These are phyloP conservation scores for Mechanitis messenoides DNA, from an alignment of 2,888 invertebrate species.

Conservation along the genomic window DNA sequence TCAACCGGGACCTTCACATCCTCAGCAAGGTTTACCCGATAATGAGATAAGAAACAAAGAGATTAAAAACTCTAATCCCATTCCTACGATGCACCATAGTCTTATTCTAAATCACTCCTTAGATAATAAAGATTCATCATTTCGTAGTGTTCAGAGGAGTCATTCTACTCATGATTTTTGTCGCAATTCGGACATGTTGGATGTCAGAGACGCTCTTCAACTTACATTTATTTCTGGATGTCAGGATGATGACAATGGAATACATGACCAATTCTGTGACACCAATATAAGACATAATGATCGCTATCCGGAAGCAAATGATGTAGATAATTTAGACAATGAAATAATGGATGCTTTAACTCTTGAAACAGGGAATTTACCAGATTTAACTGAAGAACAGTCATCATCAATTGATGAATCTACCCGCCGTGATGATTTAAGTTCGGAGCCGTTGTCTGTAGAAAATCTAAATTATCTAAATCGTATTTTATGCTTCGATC, in stretches of 20 bases:
- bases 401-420: constrained; percentile 63
- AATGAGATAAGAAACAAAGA: constrained; percentile 24
- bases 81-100: constrained; percentile 47
- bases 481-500: constrained; percentile 48
- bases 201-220: constrained; percentile 32
- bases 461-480: constrained; percentile 59
- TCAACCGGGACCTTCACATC: constrained; percentile 24
- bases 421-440: constrained; percentile 56
- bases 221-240: constrained; percentile 37
- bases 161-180: constrained; percentile 49
- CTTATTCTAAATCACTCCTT: constrained; percentile 38
- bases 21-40: constrained; percentile 16
- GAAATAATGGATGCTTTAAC: constrained; percentile 62
- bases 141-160: constrained; percentile 44
- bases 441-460: constrained; percentile 45
- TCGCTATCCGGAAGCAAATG: constrained; percentile 60
- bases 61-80: constrained; percentile 19
- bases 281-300: constrained; percentile 68
- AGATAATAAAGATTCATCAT: constrained; percentile 44
- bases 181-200: constrained; percentile 24
- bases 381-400: constrained; percentile 62
- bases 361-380: constrained; percentile 57
- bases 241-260: constrained; percentile 19
- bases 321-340: constrained; percentile 59
- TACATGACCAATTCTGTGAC: constrained; percentile 45